phyloP scores from a whole-genome alignment of 2,113 vertebrate genomes.

The Candoia aspera region DNA sequence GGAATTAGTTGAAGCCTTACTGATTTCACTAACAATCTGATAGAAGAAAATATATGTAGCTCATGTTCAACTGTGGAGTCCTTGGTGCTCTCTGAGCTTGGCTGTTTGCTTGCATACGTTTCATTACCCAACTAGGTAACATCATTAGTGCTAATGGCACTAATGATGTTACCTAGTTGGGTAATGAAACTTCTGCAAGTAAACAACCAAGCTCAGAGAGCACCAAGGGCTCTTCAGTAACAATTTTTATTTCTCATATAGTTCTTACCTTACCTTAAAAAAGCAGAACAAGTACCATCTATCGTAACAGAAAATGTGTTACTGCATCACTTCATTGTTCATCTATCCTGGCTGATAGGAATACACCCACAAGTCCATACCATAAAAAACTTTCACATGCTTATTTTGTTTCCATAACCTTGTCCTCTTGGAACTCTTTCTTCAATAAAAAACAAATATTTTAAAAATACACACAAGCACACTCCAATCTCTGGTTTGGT shows the following conservation, averaged over 20 bases:
- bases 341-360: background rate
- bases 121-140: too few relatives aligned
- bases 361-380: background rate
- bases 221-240: background rate
- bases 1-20: background rate
- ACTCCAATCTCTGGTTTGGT: rapidly evolving
- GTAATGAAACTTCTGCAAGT: too few relatives aligned
- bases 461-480: background rate
- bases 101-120: too few relatives aligned
- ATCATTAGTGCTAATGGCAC: too few relatives aligned
- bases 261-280: too few relatives aligned
- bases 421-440: background rate
- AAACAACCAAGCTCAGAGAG: too few relatives aligned
- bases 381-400: background rate
- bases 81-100: too few relatives aligned
- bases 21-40: background rate
- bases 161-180: too few relatives aligned
- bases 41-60: too few relatives aligned
- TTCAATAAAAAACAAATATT: conserved; percentile 2
- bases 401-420: conserved; percentile 8
- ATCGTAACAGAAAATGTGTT: conserved; percentile 21
- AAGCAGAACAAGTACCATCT: background rate
- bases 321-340: conserved; percentile 5
- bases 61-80: too few relatives aligned
- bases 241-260: too few relatives aligned